Conservation (phyloP, 2,888 invertebrate genomes). For the Dioctria rufipes region DNA sequence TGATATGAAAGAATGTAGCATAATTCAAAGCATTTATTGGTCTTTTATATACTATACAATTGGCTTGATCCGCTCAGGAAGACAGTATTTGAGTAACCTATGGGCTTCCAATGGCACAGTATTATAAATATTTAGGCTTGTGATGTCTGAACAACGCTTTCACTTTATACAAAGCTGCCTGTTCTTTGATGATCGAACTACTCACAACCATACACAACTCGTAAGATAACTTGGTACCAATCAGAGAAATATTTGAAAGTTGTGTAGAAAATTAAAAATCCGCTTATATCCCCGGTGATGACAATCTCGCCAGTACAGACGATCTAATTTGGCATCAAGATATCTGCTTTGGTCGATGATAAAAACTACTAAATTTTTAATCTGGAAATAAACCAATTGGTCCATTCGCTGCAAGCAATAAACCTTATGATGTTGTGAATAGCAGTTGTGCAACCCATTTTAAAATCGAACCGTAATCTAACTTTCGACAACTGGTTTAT, state of each 20-base stretch:
- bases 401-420: neutral
- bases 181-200: neutral
- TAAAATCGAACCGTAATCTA: constrained; percentile 2
- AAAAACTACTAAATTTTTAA: neutral
- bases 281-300: neutral
- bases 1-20: neutral
- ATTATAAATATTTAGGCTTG: constrained; percentile 23
- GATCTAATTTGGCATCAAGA: neutral
- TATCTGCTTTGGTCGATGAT: neutral
- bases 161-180: constrained; percentile 4
- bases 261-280: no score
- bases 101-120: constrained; percentile 19
- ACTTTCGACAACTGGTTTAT: constrained; percentile 42
- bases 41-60: neutral
- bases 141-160: constrained; percentile 14
- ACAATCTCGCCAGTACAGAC: neutral
- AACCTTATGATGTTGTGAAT: neutral
- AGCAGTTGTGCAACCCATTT: no score
- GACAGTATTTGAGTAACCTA: constrained; percentile 23
- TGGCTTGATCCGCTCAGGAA: neutral
- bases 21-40: constrained; percentile 25
- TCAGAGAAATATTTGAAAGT: no score
- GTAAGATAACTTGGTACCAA: neutral
- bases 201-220: neutral
- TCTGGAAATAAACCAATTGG: neutral